A percentile compares a stretch with the other conserved stretches of the same genome.
These are phyloP conservation scores for Oxycera nigricornis DNA, from an alignment of 2,888 invertebrate species.

Conservation along the genomic window DNA sequence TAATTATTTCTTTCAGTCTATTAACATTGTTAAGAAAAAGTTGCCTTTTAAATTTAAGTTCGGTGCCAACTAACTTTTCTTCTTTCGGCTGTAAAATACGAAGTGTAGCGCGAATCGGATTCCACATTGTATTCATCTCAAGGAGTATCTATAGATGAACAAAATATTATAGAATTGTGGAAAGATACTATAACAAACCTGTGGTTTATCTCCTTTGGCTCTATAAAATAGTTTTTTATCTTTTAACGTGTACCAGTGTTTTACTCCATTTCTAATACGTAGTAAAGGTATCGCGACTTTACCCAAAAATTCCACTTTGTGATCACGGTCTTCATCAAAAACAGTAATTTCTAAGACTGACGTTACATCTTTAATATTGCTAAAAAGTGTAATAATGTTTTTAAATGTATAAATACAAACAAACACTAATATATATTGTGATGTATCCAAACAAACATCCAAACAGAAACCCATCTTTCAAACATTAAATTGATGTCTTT, in stretches of 20 bases:
- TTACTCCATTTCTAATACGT: conserved; percentile 86
- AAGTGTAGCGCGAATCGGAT: conserved; percentile 88
- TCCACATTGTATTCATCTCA: conserved; percentile 92
- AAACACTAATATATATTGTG: no score
- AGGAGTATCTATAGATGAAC: conserved; percentile 72
- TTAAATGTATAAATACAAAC: no score
- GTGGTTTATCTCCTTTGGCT: conserved; percentile 91
- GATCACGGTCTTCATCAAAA: conserved; percentile 96
- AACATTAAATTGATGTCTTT: no score
- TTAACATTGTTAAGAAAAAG: conserved; percentile 93
- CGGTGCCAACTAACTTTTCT: conserved; percentile 92
- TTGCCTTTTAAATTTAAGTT: conserved; percentile 94
- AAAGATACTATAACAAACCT: conserved; percentile 60
- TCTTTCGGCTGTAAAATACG: conserved; percentile 94
- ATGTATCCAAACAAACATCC: no score
- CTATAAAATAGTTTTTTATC: conserved; percentile 90
- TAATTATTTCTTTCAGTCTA: conserved; percentile 86
- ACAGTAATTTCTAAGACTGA: conserved; percentile 94
- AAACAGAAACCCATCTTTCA: no score
- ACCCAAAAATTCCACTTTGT: conserved; percentile 97
- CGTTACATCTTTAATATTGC: conserved; percentile 95
- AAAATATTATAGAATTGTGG: background rate
- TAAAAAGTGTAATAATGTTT: conserved; percentile 60
- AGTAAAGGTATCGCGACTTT: conserved; percentile 88
- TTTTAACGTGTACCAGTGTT: conserved; percentile 94